Conservation (phyloP, 2,113 vertebrate genomes). For the Notarius quadriscutis region DNA sequence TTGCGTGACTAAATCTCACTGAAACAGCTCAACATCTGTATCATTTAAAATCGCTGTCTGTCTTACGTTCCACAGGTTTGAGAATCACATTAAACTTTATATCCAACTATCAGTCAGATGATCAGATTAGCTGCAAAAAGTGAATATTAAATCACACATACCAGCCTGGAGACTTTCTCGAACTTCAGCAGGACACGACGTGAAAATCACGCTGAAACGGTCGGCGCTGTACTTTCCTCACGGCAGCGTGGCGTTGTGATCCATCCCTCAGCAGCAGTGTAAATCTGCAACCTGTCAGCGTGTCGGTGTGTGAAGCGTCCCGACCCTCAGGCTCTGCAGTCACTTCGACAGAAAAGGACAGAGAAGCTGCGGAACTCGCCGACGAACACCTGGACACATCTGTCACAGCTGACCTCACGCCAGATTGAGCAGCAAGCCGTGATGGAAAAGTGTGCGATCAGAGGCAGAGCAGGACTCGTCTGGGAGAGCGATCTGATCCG, state of each 20-base stretch:
- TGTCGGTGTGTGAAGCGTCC: not conserved
- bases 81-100: not conserved
- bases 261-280: not conserved
- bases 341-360: not conserved
- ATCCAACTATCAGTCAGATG: not conserved
- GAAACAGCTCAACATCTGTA: not conserved
- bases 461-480: not conserved
- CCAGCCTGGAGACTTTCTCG: not conserved
- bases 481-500: not conserved
- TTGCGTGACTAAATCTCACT: not conserved
- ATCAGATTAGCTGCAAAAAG: not conserved
- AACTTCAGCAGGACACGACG: not conserved
- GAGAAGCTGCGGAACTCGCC: conserved; percentile 7
- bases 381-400: conserved; percentile 9
- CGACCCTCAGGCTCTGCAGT: conserved; percentile 21
- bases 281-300: conserved; percentile 17
- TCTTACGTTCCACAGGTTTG: no score
- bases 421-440: not conserved
- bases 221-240: not conserved
- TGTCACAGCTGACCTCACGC: not conserved
- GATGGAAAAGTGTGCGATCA: not conserved
- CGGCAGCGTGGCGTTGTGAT: not conserved
- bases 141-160: not conserved
- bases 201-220: not conserved
- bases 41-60: not conserved